Base-by-base conservation (phyloP, 2,113 vertebrate genomes). In the Bucco capensis region DNA sequence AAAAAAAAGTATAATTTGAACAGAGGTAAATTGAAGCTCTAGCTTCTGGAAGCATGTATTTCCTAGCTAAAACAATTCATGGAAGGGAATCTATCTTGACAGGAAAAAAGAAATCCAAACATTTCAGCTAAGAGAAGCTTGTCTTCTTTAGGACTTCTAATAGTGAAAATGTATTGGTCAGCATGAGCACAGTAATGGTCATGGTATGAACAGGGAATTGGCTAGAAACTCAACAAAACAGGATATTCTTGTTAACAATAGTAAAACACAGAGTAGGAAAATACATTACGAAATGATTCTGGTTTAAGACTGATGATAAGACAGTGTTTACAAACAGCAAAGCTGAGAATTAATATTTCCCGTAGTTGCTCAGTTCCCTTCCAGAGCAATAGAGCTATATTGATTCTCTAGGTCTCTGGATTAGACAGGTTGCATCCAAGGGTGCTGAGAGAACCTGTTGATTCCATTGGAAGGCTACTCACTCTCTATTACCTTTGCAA, bases 61-160 rank as follows among this genome's bases (percentile, higher is more conserved):
- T 86, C 22, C 25, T 64, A 2, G 13, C 38, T 75, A 46, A 71
- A 84, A 62, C 8, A 49, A 27, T 42, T 61, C 0, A 49, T 38
- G 24, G 47, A 57, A 51, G 18, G 81, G 12, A 71, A 54, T 67
- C 7, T 88, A 66, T 49, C 15, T 51, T 66, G 33, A 27, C 7
- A 44, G 28, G 16, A 44, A n/a, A 49, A 72, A 44, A n/a, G n/a
- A 16, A 0, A 0, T 9, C 8, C 38, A 27, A 46, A 60, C 5
- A 38, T 24, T 42, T 73, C 13, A 49, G 21, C 8, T 56, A 14
- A 64, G 76, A 58, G 8, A 47, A 53, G 2, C 11, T 58, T 19
- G 6, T 31, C 37, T 86, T 8, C 14, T 79, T 62, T 67, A 71
- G 8, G 24, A 64, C 23, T 67, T 44, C 10, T 72, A 25, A 47